Conservation (phyloP, 64 coral and sea anemone genomes). For the Actinia equina region DNA sequence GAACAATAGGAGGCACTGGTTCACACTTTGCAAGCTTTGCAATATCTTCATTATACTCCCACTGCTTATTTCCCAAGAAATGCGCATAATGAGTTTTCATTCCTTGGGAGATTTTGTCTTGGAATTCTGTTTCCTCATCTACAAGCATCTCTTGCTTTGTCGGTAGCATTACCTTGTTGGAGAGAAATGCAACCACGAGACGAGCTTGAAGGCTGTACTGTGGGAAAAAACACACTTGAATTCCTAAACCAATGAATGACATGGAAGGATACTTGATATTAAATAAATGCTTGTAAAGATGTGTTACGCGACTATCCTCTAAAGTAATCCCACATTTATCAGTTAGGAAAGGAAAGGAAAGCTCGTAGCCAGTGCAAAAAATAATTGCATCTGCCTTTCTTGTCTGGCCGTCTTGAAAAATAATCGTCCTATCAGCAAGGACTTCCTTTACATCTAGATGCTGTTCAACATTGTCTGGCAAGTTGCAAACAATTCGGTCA, state of each 20-base stretch:
- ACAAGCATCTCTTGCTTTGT: conserved; percentile 29
- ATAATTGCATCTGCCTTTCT: conserved; percentile 38
- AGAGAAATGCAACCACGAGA: conserved; percentile 21
- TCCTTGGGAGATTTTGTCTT: conserved; percentile 11
- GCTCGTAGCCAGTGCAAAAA: conserved; percentile 52
- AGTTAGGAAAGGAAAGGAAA: conserved; percentile 51
- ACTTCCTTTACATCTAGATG: conserved; percentile 8
- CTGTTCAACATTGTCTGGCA: conserved; percentile 40
- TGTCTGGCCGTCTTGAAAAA: conserved; percentile 40
- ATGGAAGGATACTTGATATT: conserved; percentile 52
- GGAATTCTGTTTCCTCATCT: conserved; percentile 36
- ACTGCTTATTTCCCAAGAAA: not conserved
- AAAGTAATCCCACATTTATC: conserved; percentile 40
- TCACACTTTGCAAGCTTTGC: conserved; percentile 19
- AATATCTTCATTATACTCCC: conserved; percentile 38
- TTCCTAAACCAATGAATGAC: conserved; percentile 42
- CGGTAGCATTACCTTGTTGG: conserved; percentile 14
- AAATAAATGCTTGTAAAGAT: conserved; percentile 57
- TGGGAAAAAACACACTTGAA: conserved; percentile 29
- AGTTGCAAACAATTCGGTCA: not conserved
- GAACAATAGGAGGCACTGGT: not conserved
- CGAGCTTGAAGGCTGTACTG: conserved; percentile 38
- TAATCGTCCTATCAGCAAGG: conserved; percentile 29
- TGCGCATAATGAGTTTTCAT: conserved; percentile 13
- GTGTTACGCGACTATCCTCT: conserved; percentile 30